A percentile compares a stretch with the other conserved stretches of the same genome.
Conservation (phyloP, 1,140 invertebrate species). For the Vollenhovia emeryi region DNA sequence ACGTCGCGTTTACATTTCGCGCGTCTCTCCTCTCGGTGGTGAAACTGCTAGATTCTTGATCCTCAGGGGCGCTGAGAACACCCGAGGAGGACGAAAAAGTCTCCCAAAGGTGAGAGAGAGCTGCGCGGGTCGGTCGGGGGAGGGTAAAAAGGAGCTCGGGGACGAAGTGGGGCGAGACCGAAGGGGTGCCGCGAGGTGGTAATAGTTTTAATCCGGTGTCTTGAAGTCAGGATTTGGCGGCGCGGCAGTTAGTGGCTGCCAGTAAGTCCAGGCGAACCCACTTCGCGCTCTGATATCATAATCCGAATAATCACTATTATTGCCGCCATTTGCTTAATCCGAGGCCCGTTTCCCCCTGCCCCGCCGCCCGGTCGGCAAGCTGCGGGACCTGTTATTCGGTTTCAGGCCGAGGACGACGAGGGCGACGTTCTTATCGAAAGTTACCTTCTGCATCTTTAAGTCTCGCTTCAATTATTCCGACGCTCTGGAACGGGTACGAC, state of each 20-base stretch:
- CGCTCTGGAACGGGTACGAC: neutral
- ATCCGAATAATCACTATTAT: constrained; percentile 86
- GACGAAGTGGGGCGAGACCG: constrained; percentile 19
- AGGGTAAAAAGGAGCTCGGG: neutral
- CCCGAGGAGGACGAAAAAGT: neutral
- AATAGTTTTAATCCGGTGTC: constrained; percentile 86
- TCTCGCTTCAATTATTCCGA: constrained; percentile 36
- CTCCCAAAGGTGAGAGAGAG: constrained; percentile 21
- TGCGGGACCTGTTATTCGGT: constrained; percentile 51
- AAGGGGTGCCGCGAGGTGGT: constrained; percentile 74
- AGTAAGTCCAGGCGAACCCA: constrained; percentile 81
- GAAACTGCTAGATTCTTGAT: neutral
- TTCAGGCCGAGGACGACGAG: constrained; percentile 25
- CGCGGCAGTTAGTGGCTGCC: constrained; percentile 83
- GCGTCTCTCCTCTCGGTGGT: neutral
- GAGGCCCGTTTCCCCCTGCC: constrained; percentile 45
- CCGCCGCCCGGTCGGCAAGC: constrained; percentile 41
- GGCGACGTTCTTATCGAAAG: constrained; percentile 38
- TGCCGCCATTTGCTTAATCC: constrained; percentile 85
- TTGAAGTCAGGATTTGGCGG: constrained; percentile 85
- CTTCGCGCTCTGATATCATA: constrained; percentile 86
- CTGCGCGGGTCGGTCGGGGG: neutral
- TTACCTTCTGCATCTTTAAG: constrained; percentile 63
- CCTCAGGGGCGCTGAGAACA: constrained; percentile 14
- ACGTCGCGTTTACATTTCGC: neutral